Conservation (phyloP, 2,113 vertebrate genomes). For the Paraplagusia blochii region DNA sequence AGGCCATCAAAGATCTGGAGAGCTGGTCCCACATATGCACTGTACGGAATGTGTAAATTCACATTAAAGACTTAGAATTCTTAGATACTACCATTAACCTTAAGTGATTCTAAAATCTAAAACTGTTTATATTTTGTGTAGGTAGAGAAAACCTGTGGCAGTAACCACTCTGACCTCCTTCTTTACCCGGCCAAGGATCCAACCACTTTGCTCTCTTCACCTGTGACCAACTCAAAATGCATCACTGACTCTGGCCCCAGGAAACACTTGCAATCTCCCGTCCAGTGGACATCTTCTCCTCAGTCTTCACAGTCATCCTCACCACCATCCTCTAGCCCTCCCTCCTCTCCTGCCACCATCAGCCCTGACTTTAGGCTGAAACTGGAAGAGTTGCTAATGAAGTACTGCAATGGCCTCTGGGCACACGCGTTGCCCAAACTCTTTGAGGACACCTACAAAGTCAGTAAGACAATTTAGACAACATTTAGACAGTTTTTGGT, state of each 20-base stretch:
- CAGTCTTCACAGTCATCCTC: constrained; percentile 41
- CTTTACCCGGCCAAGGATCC: constrained; percentile 82
- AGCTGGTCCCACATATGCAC: constrained; percentile 87
- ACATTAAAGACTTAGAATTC: not conserved
- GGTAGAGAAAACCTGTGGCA: constrained; percentile 86
- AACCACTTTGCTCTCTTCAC: constrained; percentile 20
- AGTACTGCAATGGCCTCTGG: constrained; percentile 92
- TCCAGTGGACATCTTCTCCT: constrained; percentile 40
- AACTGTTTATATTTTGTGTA: constrained; percentile 29
- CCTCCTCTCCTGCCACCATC: constrained; percentile 49
- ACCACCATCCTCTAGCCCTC: constrained; percentile 44
- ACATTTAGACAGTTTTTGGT: not conserved
- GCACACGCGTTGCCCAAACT: constrained; percentile 90
- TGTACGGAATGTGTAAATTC: constrained; percentile 65
- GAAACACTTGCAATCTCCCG: constrained; percentile 25
- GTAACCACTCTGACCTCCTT: constrained; percentile 80
- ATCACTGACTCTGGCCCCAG: constrained; percentile 6
- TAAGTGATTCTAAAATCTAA: too few relatives aligned
- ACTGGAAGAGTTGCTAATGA: constrained; percentile 82
- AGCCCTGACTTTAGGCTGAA: constrained; percentile 82
- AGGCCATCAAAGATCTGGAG: constrained; percentile 81
- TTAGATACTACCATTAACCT: too few relatives aligned
- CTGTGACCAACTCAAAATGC: constrained; percentile 12
- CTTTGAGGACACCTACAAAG: constrained; percentile 85
- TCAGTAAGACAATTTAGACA: constrained; percentile 30